Evolutionary conservation across 2,888 invertebrate genomes (phyloP), one percentile per base, ranked within the genome.

Genomic region (Ametastegia equiseti): DNA sequence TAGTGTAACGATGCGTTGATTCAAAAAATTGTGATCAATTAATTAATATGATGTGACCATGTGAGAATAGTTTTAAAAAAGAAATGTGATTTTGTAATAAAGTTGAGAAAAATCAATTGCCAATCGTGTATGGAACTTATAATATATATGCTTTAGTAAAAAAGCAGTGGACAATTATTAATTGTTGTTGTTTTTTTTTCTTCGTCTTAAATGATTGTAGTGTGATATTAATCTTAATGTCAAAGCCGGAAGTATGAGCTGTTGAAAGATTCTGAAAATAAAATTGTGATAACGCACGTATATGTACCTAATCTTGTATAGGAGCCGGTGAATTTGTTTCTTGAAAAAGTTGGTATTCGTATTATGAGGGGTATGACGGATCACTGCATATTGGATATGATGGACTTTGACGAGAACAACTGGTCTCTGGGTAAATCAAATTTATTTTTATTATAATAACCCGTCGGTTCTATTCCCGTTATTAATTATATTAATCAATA

Each of bases 361-460:
- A 78, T 78, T 78, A 83, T 83, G 85, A 83, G 65, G 82, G 83
- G 81, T 30, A 82, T 82, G 78, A 82, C 83, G 7, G 83, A 84
- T 83, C 85, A 86, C 60, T 86, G 85, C 81, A 82, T 86, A 57
- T 80, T 86, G 82, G 83, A 86, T 79, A 86, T 86, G 84, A 84
- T 82, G 83, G 85, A 85, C 71, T 57, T 80, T 23, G 82, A 81
- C 33, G 83, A 84, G 19, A 45, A 75, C 15, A 65, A 80, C 77
- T 84, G 83, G 84, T 65, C 65, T 13, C 39, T 84, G 39, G 85
- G 86, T 86, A 86, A 84, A 82, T 71, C n/a, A 80, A 69, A 73
- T 79, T 69, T 71, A 36, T 65, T 15, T 65, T 71, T 45, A 65
- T 36, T 33, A 9, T n/a, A n/a, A n/a, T n/a, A n/a, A n/a, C n/a